Conservation (phyloP, 2,888 invertebrate species). For the Selenia dentaria region DNA sequence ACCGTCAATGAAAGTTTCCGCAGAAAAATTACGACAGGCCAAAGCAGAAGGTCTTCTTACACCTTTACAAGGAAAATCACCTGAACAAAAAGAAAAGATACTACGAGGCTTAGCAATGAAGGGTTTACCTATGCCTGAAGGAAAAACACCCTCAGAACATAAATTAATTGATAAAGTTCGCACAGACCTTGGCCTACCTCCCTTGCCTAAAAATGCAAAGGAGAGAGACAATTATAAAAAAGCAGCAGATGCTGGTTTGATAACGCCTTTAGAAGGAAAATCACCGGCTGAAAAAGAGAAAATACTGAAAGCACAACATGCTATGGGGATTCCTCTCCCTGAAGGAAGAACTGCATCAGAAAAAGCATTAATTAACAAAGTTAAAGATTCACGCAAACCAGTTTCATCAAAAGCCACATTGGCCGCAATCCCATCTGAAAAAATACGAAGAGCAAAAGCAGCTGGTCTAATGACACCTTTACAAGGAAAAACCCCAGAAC, state of each 20-base stretch:
- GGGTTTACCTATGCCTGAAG: conserved; percentile 31
- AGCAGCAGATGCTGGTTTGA: conserved; percentile 32
- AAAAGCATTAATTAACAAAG: conserved; percentile 25
- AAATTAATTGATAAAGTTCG: conserved; percentile 30
- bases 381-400: conserved; percentile 16
- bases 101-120: conserved; percentile 35
- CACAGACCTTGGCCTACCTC: conserved; percentile 30
- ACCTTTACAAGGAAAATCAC: conserved; percentile 42
- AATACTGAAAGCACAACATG: conserved; percentile 33
- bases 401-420: not conserved
- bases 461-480: conserved; percentile 39
- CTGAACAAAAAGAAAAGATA: conserved; percentile 35
- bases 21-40: conserved; percentile 31
- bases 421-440: conserved; percentile 28
- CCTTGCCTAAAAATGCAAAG: conserved; percentile 32
- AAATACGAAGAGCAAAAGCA: conserved; percentile 26
- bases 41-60: conserved; percentile 39
- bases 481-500: not conserved
- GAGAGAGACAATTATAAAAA: conserved; percentile 27
- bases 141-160: conserved; percentile 27
- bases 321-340: conserved; percentile 38
- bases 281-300: conserved; percentile 38
- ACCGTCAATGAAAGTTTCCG: not conserved
- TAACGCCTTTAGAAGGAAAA: conserved; percentile 38
- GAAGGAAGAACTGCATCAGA: conserved; percentile 40